Conservation (phyloP, 2,113 vertebrate species). For the Cathartes aura region DNA sequence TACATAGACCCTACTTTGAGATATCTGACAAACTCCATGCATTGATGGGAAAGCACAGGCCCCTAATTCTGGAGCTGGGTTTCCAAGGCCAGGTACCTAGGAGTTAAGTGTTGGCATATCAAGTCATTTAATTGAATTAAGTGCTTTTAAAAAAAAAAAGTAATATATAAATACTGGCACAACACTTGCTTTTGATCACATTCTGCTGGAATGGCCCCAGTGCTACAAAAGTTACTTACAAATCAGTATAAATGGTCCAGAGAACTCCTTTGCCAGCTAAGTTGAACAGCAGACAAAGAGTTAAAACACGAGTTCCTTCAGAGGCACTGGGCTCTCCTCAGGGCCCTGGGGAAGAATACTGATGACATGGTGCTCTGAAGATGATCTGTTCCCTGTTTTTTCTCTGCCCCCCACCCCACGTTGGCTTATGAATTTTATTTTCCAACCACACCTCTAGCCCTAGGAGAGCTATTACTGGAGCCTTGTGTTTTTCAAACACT, state of each 20-base stretch:
- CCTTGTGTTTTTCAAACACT: conserved; percentile 9
- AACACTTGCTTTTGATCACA: background rate
- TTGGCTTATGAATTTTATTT: conserved; percentile 36
- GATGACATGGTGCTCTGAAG: background rate
- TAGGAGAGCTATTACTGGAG: conserved; percentile 3
- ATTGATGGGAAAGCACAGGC: background rate
- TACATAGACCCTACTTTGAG: background rate
- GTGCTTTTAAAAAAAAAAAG: background rate
- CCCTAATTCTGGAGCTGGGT: background rate
- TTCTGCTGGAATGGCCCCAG: background rate
- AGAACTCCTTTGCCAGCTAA: background rate
- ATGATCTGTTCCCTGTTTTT: background rate
- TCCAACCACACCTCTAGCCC: conserved; percentile 45
- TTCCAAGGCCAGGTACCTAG: background rate
- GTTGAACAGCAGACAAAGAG: background rate
- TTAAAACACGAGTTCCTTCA: background rate
- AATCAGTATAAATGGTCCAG: background rate
- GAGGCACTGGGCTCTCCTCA: background rate
- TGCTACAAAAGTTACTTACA: background rate
- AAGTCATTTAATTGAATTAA: background rate
- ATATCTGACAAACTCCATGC: background rate
- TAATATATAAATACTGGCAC: background rate
- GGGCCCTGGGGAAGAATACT: background rate
- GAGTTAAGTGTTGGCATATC: background rate
- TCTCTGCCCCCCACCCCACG: background rate